Evolutionary conservation across 2,113 vertebrate genomes (phyloP), one percentile per base, ranked within the genome.

Genomic region (Parus major): DNA sequence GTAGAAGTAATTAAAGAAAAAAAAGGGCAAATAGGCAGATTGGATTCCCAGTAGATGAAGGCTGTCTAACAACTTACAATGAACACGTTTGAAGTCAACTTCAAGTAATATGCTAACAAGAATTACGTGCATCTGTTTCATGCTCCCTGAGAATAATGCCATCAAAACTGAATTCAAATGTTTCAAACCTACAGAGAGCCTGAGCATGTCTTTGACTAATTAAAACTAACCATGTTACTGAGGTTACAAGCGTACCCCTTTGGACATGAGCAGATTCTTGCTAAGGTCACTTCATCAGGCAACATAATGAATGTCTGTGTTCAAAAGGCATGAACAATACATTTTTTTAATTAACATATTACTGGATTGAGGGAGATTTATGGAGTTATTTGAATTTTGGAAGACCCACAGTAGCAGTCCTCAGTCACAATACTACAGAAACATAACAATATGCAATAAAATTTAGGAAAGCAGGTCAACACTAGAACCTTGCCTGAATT

Each of bases 81-180:
- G n/a, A 92, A 87, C 65, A 89, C 20, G 55, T 94, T 77, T 94
- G 92, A 92, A 96, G 82, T 83, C 79, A 88, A 55, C 86, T 88
- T 93, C 93, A 90, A 94, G 90, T 77, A 96, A 93, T 77, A 93
- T 17, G 82, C 82, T 93, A 90, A 90, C 66, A 95, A 91, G 87
- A 89, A 90, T 79, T 71, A 55, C 11, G 25, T 86, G 79, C 85
- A 88, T 92, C 88, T 93, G 68, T 91, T 96, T 86, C 56, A 64
- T 78, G 72, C 66, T 92, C 80, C 63, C 82, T 18, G 78, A 91
- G 84, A 97, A 91, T 85, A 95, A 92, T 52, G 78, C 39, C 75
- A 91, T 96, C 91, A 91, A 94, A 94, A 94, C 70, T 33, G 63
- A 92, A 97, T 90, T 94, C 66, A 85, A 90, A 77, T 82, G 55